phyloP scores from a whole-genome alignment of 1,140 invertebrate genomes.

The Aphis gossypii region DNA sequence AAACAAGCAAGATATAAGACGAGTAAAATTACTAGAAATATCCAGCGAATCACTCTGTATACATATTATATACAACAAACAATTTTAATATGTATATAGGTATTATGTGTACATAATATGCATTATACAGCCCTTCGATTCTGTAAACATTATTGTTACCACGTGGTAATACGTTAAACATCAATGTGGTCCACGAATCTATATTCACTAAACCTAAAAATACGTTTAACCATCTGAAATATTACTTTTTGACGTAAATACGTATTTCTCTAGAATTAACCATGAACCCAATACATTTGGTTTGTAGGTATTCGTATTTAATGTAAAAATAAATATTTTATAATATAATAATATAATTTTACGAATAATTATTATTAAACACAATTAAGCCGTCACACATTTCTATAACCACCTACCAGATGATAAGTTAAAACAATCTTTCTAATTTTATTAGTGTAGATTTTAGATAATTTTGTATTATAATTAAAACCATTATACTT shows the following conservation, averaged over 20 bases:
- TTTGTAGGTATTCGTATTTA: background rate
- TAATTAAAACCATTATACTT: background rate
- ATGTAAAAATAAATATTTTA: background rate
- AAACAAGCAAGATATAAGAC: background rate
- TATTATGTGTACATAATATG: background rate
- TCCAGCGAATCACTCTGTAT: background rate
- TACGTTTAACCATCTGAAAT: background rate
- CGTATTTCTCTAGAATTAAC: background rate
- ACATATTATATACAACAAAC: background rate
- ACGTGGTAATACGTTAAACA: background rate
- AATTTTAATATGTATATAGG: background rate
- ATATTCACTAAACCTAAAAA: background rate
- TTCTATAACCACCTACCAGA: background rate
- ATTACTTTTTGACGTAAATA: background rate
- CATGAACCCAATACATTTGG: background rate
- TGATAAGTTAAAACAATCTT: background rate
- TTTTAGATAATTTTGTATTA: background rate
- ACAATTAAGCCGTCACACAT: background rate
- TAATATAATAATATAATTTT: background rate
- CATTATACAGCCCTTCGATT: background rate
- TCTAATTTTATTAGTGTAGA: background rate
- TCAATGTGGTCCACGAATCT: background rate
- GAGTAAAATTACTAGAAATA: background rate
- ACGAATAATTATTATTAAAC: background rate
- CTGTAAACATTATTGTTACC: conserved; percentile 27